Evolutionary conservation across 37 sponge, comb jelly and placozoan genomes (phyloP), one percentile per base, ranked within the genome.

Genomic region (Crambe crambe): DNA sequence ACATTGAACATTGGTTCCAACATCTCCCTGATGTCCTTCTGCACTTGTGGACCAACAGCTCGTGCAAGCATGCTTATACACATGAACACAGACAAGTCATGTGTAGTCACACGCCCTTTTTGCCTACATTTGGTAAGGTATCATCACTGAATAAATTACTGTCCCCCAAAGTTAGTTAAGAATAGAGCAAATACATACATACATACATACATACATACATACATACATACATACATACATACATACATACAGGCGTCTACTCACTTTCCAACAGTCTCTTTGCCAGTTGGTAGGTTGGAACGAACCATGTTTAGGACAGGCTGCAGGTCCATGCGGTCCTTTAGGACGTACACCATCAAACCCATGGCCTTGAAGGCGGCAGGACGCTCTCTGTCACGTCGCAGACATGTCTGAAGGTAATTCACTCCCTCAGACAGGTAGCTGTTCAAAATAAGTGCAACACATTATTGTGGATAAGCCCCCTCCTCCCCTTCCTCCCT

Each of bases 21-120:
- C 18, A 94, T 58, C 1, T 63, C 41, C 35, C 62, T 67, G 47
- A 94, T 74, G 18, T 90, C 88, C 17, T 27, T 44, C 72, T 81
- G 78, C 15, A 94, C 70, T n/a, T 58, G 35, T 25, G 63, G 8
- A 4, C 91, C 91, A 62, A 90, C 75, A 0, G 94, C 87, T 15
- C 91, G 78, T 12, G 91, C 91, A 61, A 94, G 74, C 84, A 90
- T 86, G 66, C 94, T 94, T 77, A 94, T 90, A 57, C 94, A 94
- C 37, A 70, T 54, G 88, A 94, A 94, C 20, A 94, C 88, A 23
- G 91, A 42, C 8, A 85, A 77, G 47, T 94, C 94, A 6, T 83
- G 57, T 1, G 77, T 59, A 23, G 64, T 10, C 56, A 26, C 21
- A 23, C 21, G 25, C 21, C 20, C 25, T 58, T 23, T 58, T 18